A percentile compares a stretch with the other conserved stretches of the same genome.
phyloP scores from a whole-genome alignment of 2,113 vertebrate genomes.

The Strix aluco region DNA sequence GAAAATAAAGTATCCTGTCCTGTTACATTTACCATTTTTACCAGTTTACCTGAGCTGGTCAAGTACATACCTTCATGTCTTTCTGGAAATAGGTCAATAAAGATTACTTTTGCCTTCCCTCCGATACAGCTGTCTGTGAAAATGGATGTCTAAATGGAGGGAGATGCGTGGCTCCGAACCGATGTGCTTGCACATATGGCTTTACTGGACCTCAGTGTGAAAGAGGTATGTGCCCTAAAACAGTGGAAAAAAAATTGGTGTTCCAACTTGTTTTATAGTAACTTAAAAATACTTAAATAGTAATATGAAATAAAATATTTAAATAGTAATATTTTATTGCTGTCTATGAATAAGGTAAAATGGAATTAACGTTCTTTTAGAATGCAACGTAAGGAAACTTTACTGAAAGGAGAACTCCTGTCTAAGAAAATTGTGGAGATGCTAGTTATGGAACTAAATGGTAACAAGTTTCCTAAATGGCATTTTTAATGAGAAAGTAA shows the following conservation, averaged over 20 bases:
- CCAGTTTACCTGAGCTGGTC: not conserved
- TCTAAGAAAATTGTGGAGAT: not conserved
- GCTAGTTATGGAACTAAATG: not conserved
- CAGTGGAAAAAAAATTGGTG: not conserved
- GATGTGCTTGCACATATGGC: slow-evolving; percentile 95
- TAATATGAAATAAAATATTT: not conserved
- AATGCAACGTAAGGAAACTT: not conserved
- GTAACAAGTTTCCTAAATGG: not conserved
- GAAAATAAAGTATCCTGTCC: not conserved
- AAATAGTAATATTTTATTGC: not conserved
- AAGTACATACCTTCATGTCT: not conserved
- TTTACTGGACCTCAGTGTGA: slow-evolving; percentile 98
- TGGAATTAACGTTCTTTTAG: not conserved
- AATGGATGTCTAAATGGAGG: slow-evolving; percentile 94
- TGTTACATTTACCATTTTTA: not conserved
- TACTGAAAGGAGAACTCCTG: not conserved
- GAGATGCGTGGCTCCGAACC: slow-evolving; percentile 93
- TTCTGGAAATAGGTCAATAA: not conserved
- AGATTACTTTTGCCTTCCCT: slow-evolving; percentile 17
- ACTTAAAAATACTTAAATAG: not conserved
- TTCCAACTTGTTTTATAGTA: not conserved
- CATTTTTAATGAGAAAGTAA: not conserved
- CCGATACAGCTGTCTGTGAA: slow-evolving; percentile 90
- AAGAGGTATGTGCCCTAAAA: slow-evolving; percentile 85
- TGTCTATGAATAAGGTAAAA: not conserved